Conservation (phyloP, 2,797 vertebrate species). For the Etheostoma perlongum region DNA sequence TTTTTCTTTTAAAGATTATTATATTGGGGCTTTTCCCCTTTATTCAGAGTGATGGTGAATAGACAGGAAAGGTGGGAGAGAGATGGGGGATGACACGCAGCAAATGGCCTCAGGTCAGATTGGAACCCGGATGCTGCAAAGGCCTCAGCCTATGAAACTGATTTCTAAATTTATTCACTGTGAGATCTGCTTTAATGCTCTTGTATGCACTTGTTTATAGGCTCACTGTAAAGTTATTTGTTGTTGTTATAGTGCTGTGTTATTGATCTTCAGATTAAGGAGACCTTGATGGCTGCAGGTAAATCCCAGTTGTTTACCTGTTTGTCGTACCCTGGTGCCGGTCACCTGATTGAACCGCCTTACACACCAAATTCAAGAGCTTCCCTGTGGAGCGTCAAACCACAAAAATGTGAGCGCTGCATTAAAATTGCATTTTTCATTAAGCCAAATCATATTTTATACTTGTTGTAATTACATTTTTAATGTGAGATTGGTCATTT, state of each 20-base stretch:
- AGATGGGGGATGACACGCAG: no score
- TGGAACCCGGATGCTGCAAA: no score
- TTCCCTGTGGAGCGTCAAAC: conserved; percentile 69
- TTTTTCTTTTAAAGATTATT: no score
- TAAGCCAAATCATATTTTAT: background rate
- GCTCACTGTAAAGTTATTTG: background rate
- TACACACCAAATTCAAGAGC: conserved; percentile 73
- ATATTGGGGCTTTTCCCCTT: no score
- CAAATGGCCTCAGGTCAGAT: no score
- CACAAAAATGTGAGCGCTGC: conserved; percentile 63
- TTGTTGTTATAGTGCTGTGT: conserved; percentile 2
- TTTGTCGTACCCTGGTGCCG: conserved; percentile 85
- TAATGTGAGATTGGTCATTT: background rate
- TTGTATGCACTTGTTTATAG: background rate
- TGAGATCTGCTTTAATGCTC: background rate
- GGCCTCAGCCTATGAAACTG: background rate
- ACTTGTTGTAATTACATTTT: background rate
- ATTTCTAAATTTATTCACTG: background rate
- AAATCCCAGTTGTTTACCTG: conserved; percentile 78
- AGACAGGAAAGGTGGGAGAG: no score
- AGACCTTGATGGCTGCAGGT: conserved; percentile 58
- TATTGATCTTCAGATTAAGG: conserved; percentile 65
- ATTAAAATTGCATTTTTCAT: background rate
- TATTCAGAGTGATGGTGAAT: no score
- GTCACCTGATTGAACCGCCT: conserved; percentile 89